These are phyloP conservation scores for Mareca strepera DNA, from an alignment of 2,797 vertebrate species.

Conservation along the genomic window DNA sequence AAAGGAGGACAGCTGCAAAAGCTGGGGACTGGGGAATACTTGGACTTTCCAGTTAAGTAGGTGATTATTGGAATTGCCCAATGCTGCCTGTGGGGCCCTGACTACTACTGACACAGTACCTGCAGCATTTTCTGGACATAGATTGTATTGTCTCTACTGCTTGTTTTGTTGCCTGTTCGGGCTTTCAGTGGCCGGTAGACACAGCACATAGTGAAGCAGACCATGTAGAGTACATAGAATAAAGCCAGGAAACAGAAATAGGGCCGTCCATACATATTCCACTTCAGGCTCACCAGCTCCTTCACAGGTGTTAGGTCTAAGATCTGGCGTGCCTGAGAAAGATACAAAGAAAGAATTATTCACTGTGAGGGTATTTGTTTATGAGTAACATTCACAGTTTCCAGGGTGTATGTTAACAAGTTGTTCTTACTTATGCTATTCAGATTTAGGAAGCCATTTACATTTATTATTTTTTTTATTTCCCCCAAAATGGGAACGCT, in stretches of 20 bases:
- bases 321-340: conserved; percentile 86
- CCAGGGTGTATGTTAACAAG: not conserved
- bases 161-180: conserved; percentile 80
- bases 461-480: too few relatives aligned
- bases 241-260: conserved; percentile 91
- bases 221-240: conserved; percentile 90
- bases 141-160: conserved; percentile 82
- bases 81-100: too few relatives aligned
- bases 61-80: not conserved
- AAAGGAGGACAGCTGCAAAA: not conserved
- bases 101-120: conserved; percentile 65
- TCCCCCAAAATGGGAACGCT: not conserved
- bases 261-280: conserved; percentile 91
- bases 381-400: not conserved
- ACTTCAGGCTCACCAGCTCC: conserved; percentile 93
- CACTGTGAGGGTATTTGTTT: not conserved
- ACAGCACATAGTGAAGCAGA: conserved; percentile 90
- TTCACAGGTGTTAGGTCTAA: conserved; percentile 92
- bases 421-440: not conserved
- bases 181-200: conserved; percentile 89
- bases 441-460: not conserved
- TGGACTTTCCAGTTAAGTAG: not conserved
- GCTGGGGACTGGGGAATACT: not conserved
- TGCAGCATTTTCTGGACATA: conserved; percentile 86
- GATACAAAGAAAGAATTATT: not conserved